Base-by-base conservation (phyloP, 2,797 vertebrate species). In the Scolopax bukidnonensis region DNA sequence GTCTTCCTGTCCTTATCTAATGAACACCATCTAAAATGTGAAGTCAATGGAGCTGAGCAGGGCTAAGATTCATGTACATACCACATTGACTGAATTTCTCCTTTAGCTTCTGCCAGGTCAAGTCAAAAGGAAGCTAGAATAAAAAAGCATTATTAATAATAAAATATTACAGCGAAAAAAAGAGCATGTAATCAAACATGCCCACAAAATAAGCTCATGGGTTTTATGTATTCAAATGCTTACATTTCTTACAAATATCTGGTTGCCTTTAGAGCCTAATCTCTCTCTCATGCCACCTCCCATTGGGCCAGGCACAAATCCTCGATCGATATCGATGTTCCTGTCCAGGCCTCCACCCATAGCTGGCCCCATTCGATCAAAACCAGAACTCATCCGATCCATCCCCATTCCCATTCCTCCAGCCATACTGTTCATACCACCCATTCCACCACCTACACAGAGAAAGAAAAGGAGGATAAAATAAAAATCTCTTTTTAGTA, bases 241-340 rank as follows among this genome's bases (percentile, higher is more conserved):
- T 98, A 99, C 99, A 97, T 99, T 99, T 98, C 99, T 98, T 95
- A 99, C 99, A 98, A 99, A 99, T 98, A 99, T 99, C 98, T 99
- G 99, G 97, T 99, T 99, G 94, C 99, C 99, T 98, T 99, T 99
- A 93, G 98, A 98, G 87, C 98, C 99, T 28, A 98, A 97, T 97
- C 99, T 97, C 87, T 99, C 99, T 80, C 98, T 98, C 98, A 99
- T 98, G 93, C 98, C 98, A 78, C 98, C 97, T 67, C 99, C 98
- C 98, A 99, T 98, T 5, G 98, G 98, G 82, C 98, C 98, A 1
- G 98, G 98, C 51, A 99, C 98, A 85, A 99, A 99, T 73, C 99
- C 98, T 71, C 99, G 98, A 88, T 98, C 99, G 81, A 99, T 98
- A 77, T 99, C 99, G 79, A 99, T 98, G 91, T 98, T 99, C 93